Conservation (phyloP, 2,888 invertebrate genomes). For the Dexiosoma caninum region DNA sequence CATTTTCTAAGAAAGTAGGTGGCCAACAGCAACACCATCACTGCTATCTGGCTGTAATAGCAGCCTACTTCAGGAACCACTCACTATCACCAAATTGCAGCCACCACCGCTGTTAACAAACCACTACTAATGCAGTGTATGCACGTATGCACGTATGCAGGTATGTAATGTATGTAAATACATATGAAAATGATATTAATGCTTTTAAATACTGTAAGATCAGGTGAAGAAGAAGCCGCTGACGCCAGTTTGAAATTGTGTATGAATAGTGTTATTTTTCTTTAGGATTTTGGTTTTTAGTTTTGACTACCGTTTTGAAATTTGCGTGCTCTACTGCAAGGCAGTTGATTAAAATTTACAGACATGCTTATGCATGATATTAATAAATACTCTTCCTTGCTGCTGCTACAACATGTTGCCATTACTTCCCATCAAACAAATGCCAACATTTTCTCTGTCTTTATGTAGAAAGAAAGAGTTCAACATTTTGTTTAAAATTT, state of each 20-base stretch:
- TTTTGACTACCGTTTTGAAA: constrained; percentile 61
- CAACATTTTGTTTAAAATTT: constrained; percentile 38
- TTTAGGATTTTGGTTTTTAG: constrained; percentile 8
- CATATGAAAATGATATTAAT: neutral
- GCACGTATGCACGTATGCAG: too few species aligned
- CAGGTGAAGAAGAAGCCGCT: neutral
- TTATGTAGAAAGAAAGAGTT: constrained; percentile 37
- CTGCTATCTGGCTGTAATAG: constrained; percentile 16
- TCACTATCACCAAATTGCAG: neutral
- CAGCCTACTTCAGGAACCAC: neutral
- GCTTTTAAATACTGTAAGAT: neutral
- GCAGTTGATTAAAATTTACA: constrained; percentile 58
- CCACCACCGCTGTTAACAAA: neutral
- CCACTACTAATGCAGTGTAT: constrained; percentile 14
- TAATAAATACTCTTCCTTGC: constrained; percentile 43
- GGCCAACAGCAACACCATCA: constrained; percentile 58
- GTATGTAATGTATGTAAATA: neutral
- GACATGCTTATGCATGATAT: constrained; percentile 56
- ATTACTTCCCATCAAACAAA: neutral
- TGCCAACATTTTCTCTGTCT: too few species aligned
- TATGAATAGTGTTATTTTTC: neutral
- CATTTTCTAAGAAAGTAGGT: constrained; percentile 62
- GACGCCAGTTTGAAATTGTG: neutral
- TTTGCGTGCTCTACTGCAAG: constrained; percentile 60
- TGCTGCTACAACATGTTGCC: constrained; percentile 20